These are phyloP conservation scores for Syngnathus acus DNA, from an alignment of 2,797 vertebrate species.

Conservation along the genomic window DNA sequence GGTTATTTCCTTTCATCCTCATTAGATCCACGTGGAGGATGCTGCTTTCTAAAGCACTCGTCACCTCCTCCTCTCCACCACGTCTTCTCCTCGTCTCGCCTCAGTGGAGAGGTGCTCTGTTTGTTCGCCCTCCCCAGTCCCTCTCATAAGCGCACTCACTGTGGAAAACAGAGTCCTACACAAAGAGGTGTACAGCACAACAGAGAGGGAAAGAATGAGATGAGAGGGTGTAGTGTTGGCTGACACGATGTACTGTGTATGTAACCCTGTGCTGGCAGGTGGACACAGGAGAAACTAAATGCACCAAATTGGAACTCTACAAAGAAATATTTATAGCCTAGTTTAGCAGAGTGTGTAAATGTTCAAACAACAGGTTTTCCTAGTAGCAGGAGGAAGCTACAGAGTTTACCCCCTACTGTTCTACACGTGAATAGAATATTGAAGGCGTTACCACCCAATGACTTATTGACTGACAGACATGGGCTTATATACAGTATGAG, in stretches of 20 bases:
- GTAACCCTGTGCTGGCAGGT: conserved; percentile 16
- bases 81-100: conserved; percentile 33
- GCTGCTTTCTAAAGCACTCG: conserved; percentile 14
- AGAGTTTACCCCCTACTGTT: too few relatives aligned
- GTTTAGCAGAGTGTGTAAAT: too few relatives aligned
- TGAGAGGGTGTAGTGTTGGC: conserved; percentile 24
- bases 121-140: conserved; percentile 34
- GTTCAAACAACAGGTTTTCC: not conserved
- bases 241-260: conserved; percentile 10
- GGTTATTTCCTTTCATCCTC: conserved; percentile 36
- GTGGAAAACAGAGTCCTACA: conserved; percentile 36
- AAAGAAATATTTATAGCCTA: not conserved
- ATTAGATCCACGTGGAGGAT: conserved; percentile 40
- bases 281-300: conserved; percentile 3
- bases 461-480: too few relatives aligned
- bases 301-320: not conserved
- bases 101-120: conserved; percentile 46
- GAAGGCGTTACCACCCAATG: too few relatives aligned
- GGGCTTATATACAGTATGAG: too few relatives aligned
- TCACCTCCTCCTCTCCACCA: conserved; percentile 24
- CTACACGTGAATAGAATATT: too few relatives aligned
- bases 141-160: conserved; percentile 24
- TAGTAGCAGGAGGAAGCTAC: not conserved
- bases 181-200: conserved; percentile 29
- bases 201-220: conserved; percentile 29